phyloP scores from a whole-genome alignment of 2,797 vertebrate genomes.

The Hydrophis major region DNA sequence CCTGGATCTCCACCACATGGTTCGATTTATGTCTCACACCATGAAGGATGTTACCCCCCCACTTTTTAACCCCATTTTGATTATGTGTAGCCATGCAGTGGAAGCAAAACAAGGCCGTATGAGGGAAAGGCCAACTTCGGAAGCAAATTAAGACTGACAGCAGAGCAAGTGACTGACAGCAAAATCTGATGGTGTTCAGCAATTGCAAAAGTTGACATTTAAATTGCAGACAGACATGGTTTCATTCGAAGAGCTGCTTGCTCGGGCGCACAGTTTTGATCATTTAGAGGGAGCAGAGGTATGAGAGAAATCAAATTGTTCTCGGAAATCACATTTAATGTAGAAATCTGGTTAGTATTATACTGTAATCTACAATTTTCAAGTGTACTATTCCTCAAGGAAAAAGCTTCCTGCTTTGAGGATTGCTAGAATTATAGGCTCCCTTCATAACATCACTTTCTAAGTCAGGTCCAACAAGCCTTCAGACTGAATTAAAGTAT shows the following conservation, averaged over 20 bases:
- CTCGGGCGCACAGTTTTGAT: constrained; percentile 62
- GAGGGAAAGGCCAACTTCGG: constrained; percentile 6
- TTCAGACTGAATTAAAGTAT: constrained; percentile 71
- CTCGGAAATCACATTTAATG: constrained; percentile 80
- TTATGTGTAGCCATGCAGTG: background rate
- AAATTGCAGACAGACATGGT: constrained; percentile 68
- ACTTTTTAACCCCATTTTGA: background rate
- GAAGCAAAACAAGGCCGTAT: constrained; percentile 7
- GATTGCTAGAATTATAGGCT: constrained; percentile 64
- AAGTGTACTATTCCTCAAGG: constrained; percentile 74
- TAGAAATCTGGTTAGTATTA: constrained; percentile 81
- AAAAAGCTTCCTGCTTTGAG: constrained; percentile 74
- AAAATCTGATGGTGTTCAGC: constrained; percentile 22
- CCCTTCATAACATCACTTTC: constrained; percentile 75
- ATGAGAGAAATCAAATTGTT: constrained; percentile 75
- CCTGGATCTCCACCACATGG: constrained; percentile 9
- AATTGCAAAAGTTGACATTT: constrained; percentile 52
- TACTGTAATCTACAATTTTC: constrained; percentile 74
- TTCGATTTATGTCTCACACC: constrained; percentile 22
- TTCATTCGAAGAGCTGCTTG: constrained; percentile 68
- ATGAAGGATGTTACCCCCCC: background rate
- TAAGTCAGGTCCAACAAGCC: constrained; percentile 66
- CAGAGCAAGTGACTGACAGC: constrained; percentile 51
- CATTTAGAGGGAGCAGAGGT: constrained; percentile 37
- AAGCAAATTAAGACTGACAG: constrained; percentile 41